A percentile compares a stretch with the other conserved stretches of the same genome.
Evolutionary conservation across 2,797 vertebrate genomes (phyloP).

Genomic region (Leptodactylus fallax): DNA sequence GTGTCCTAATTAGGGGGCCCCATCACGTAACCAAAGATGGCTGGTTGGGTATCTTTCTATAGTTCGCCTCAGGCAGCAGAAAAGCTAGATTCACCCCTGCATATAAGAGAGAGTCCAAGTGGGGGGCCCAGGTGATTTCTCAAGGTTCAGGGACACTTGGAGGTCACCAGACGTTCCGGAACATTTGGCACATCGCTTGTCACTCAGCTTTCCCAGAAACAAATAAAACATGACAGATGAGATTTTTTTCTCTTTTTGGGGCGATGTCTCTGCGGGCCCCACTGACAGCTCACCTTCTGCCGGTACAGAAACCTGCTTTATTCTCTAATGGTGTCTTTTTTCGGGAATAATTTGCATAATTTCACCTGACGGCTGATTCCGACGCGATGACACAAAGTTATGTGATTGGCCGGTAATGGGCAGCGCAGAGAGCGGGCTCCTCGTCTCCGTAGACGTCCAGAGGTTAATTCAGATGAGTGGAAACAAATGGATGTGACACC

Average conservation of each 20-base stretch:
- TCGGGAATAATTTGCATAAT: constrained; percentile 24
- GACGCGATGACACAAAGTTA: background rate
- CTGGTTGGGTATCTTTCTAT: no score
- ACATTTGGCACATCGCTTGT: background rate
- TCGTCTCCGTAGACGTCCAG: constrained; percentile 28
- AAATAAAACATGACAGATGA: no score
- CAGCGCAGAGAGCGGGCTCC: background rate
- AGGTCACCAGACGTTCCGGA: no score
- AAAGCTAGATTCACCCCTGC: no score
- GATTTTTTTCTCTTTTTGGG: no score
- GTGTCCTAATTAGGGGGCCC: no score
- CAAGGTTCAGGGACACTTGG: no score
- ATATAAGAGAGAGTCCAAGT: no score
- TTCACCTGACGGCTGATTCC: background rate
- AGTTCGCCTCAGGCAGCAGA: no score
- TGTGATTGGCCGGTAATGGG: constrained; percentile 34
- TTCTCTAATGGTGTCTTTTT: background rate
- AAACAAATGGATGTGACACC: constrained; percentile 60
- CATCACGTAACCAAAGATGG: no score
- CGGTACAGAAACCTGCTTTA: background rate
- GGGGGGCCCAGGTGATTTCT: no score
- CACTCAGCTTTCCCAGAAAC: background rate
- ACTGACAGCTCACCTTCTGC: constrained; percentile 2
- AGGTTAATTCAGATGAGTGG: constrained; percentile 57
- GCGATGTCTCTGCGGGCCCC: background rate